Conservation (phyloP, 2,888 invertebrate species). For the Lycophotia porphyrea region DNA sequence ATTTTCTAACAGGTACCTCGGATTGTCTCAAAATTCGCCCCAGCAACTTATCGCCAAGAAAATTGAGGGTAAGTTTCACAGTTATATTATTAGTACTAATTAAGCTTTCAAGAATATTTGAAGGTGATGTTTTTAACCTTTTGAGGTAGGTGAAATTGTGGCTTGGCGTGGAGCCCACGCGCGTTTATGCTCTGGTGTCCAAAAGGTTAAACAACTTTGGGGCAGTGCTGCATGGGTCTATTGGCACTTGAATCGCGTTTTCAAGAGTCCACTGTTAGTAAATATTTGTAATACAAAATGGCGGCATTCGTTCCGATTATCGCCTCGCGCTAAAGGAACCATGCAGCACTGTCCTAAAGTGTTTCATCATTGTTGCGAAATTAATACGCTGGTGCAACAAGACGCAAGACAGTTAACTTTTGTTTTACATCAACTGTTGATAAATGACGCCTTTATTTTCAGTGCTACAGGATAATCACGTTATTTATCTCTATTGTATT, state of each 20-base stretch:
- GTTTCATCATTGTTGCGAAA: background rate
- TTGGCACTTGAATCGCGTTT: background rate
- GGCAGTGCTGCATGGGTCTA: background rate
- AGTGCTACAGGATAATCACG: constrained; percentile 35
- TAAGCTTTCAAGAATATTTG: background rate
- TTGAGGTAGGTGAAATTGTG: too few relatives aligned
- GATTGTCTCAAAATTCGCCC: constrained; percentile 88
- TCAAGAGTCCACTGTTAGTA: background rate
- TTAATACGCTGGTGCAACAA: constrained; percentile 19
- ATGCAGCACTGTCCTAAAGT: background rate
- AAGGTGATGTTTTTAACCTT: background rate
- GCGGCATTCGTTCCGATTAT: background rate
- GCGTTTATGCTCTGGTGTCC: too few relatives aligned
- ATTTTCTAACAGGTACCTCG: constrained; percentile 89
- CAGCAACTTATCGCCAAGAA: constrained; percentile 91
- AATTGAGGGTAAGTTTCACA: constrained; percentile 91
- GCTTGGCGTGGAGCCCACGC: too few relatives aligned
- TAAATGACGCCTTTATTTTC: constrained; percentile 42
- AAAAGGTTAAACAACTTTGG: background rate
- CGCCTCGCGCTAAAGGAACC: background rate
- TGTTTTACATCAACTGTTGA: constrained; percentile 24
- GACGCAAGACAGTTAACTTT: constrained; percentile 12
- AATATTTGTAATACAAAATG: background rate
- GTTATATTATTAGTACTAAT: background rate
- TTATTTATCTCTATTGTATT: constrained; percentile 51